Evolutionary conservation across 2,797 vertebrate genomes (phyloP).

Genomic region (Huso huso): DNA sequence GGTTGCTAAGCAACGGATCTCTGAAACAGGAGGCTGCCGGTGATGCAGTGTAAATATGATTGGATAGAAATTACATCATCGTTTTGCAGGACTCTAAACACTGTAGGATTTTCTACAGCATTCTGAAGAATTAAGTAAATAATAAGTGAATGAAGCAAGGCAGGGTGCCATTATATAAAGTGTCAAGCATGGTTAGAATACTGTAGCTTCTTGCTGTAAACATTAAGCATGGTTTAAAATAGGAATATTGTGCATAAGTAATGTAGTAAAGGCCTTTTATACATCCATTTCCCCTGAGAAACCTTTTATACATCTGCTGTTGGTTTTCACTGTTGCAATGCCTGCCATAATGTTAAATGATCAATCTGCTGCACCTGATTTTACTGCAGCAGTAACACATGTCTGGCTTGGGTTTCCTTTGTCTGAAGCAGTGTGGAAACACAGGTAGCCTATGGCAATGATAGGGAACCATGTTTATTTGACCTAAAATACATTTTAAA

Average conservation of each 20-base stretch:
- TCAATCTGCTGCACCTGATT: not conserved
- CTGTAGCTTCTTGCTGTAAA: not conserved
- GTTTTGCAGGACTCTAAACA: slow-evolving; percentile 44
- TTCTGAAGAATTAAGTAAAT: slow-evolving; percentile 40
- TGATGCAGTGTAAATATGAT: slow-evolving; percentile 64
- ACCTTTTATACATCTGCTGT: slow-evolving; percentile 17
- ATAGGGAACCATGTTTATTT: no score
- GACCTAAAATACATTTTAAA: no score
- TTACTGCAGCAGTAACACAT: not conserved
- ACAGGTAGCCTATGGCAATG: no score
- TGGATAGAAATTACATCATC: slow-evolving; percentile 68
- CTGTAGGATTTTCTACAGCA: slow-evolving; percentile 54
- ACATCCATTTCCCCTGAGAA: slow-evolving; percentile 11
- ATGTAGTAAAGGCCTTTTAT: slow-evolving; percentile 1
- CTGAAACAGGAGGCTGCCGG: slow-evolving; percentile 45
- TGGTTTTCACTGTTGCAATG: slow-evolving; percentile 11
- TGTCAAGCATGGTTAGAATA: not conserved
- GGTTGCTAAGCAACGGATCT: slow-evolving; percentile 60
- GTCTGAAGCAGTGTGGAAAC: no score
- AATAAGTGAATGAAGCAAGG: slow-evolving; percentile 39
- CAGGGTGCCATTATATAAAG: slow-evolving; percentile 29
- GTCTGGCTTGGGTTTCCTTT: no score
- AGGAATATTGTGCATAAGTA: slow-evolving; percentile 23
- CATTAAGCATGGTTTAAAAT: slow-evolving; percentile 30
- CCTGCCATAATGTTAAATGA: not conserved